A percentile compares a stretch with the other conserved stretches of the same genome.
These are phyloP conservation scores for Parapristionchus giblindavisi DNA, from an alignment of 2,888 invertebrate species.

Conservation along the genomic window DNA sequence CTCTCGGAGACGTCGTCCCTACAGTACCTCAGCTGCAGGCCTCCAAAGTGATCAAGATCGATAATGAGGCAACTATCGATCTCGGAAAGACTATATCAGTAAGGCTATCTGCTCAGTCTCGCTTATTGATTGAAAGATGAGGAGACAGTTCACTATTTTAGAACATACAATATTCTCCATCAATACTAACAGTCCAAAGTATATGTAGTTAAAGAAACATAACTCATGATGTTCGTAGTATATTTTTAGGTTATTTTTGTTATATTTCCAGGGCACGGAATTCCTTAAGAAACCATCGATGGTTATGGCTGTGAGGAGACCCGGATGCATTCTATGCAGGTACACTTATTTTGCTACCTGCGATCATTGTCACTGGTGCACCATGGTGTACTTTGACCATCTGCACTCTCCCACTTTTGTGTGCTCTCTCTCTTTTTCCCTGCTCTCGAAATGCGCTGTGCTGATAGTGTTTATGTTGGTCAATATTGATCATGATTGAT, in stretches of 20 bases:
- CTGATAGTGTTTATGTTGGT: no score
- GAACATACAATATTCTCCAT: no score
- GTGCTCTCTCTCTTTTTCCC: neutral
- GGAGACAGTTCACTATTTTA: no score
- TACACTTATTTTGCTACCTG: neutral
- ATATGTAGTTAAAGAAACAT: no score
- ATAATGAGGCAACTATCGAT: constrained; percentile 33
- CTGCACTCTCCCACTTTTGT: neutral
- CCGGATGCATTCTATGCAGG: constrained; percentile 67
- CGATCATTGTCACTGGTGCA: constrained; percentile 15
- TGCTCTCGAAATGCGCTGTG: neutral
- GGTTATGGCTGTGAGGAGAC: constrained; percentile 68
- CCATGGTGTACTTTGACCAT: neutral
- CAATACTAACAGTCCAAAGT: no score
- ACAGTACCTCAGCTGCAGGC: constrained; percentile 54
- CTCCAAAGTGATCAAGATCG: constrained; percentile 54
- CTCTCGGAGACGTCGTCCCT: constrained; percentile 63
- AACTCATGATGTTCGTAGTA: no score
- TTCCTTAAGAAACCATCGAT: constrained; percentile 52
- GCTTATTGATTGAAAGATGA: neutral
- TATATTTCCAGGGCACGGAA: constrained; percentile 1
- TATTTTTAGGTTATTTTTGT: no score
- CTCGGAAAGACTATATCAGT: constrained; percentile 2
- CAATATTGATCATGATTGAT: no score
- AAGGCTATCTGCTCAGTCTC: neutral